Conservation (phyloP, 2,113 vertebrate genomes). For the Poicephalus gulielmi region DNA sequence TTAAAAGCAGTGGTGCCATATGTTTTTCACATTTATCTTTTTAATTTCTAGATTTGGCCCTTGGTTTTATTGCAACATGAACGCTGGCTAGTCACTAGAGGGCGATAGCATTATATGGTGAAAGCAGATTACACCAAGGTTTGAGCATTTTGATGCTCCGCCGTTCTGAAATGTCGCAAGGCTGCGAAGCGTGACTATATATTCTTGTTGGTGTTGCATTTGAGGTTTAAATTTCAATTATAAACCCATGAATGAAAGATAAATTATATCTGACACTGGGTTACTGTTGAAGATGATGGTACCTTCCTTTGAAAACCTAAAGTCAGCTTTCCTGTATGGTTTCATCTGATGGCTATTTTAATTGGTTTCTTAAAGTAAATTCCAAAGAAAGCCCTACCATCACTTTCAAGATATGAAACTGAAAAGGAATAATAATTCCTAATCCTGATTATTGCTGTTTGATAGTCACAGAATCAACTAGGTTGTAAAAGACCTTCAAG, state of each 20-base stretch:
- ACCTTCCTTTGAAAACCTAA: background rate
- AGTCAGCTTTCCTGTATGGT: background rate
- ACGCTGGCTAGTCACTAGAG: background rate
- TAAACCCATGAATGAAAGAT: background rate
- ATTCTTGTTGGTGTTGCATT: background rate
- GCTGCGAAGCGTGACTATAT: accelerated
- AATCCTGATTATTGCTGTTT: background rate
- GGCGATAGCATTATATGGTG: no score
- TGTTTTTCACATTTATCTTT: background rate
- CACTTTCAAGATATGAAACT: background rate
- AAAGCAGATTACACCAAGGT: no score
- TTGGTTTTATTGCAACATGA: background rate
- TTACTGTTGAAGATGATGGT: background rate
- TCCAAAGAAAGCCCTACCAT: background rate
- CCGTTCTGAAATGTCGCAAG: background rate
- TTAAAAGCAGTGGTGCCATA: background rate
- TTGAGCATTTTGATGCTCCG: no score
- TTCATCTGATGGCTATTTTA: background rate
- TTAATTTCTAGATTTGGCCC: background rate
- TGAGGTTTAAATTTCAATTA: background rate
- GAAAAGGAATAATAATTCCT: background rate
- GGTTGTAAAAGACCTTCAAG: background rate
- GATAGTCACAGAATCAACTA: background rate
- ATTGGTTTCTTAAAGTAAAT: background rate
- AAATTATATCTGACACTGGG: background rate